Evolutionary conservation across 2,888 invertebrate genomes (phyloP).

Genomic region (Tetragnatha montana): DNA sequence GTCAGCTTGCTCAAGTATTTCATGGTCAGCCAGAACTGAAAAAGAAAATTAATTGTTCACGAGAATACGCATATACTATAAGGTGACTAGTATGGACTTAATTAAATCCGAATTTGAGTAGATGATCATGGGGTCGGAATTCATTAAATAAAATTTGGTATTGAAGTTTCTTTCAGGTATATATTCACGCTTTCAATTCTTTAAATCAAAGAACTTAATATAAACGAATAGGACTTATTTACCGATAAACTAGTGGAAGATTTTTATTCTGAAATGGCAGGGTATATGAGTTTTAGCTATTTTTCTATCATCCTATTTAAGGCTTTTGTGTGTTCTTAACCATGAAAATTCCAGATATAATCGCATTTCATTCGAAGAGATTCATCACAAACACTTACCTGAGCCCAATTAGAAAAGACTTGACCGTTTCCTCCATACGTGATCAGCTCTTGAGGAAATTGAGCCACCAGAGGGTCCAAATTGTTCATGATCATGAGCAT

Average conservation of each 20-base stretch:
- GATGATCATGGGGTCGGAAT: no score
- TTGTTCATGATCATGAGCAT: slow-evolving; percentile 83
- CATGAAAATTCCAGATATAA: background rate
- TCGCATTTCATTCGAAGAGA: background rate
- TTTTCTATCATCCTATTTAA: background rate
- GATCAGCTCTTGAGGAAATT: slow-evolving; percentile 81
- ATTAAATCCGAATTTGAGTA: no score
- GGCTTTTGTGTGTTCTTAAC: background rate
- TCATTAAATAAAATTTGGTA: no score
- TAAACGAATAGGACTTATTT: no score
- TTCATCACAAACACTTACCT: slow-evolving; percentile 75
- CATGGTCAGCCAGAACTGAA: slow-evolving; percentile 80
- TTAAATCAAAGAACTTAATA: no score
- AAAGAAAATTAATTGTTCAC: background rate
- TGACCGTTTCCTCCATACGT: slow-evolving; percentile 83
- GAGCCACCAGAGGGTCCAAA: slow-evolving; percentile 80
- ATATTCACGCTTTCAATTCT: no score
- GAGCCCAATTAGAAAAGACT: slow-evolving; percentile 82
- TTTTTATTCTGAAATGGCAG: background rate
- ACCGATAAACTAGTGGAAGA: no score
- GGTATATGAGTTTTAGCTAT: background rate
- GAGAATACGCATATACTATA: background rate
- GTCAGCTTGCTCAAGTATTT: slow-evolving; percentile 79
- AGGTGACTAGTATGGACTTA: no score
- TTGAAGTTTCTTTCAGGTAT: no score